Percentiles rank a stretch among this genome's conserved stretches.
Evolutionary conservation across 2,888 invertebrate species (phyloP).

Genomic region (Carabus problematicus): DNA sequence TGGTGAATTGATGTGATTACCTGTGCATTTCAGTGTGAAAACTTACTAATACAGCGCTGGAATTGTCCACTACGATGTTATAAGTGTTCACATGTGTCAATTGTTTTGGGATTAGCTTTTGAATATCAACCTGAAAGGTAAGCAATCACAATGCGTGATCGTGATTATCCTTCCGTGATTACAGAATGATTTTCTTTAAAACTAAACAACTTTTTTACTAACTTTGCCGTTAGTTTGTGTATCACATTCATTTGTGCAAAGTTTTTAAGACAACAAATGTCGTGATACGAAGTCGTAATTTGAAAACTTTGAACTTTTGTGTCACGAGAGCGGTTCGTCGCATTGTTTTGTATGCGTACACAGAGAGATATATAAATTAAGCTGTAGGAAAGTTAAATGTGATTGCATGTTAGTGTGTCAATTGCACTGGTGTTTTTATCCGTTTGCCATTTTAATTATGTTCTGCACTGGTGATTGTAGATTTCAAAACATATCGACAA

Average conservation of each 20-base stretch:
- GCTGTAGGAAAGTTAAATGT: background rate
- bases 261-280: background rate
- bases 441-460: slow-evolving; percentile 30
- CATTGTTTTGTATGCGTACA: slow-evolving; percentile 3
- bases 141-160: background rate
- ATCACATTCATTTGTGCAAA: background rate
- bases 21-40: slow-evolving; percentile 33
- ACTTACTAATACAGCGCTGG: slow-evolving; percentile 20
- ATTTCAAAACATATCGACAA: too few relatives aligned
- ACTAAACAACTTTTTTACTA: too few relatives aligned
- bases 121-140: slow-evolving; percentile 19
- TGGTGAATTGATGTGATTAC: slow-evolving; percentile 31
- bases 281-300: background rate
- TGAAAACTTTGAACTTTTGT: background rate
- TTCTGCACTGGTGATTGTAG: too few relatives aligned
- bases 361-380: too few relatives aligned
- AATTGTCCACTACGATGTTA: slow-evolving; percentile 17
- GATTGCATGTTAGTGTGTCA: slow-evolving; percentile 17
- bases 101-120: slow-evolving; percentile 30
- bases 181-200: too few relatives aligned
- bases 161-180: background rate
- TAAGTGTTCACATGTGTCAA: slow-evolving; percentile 6
- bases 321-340: background rate
- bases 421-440: background rate
- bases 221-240: background rate